These are phyloP conservation scores for Spilarctia lutea DNA, from an alignment of 2,888 invertebrate species.

Conservation along the genomic window DNA sequence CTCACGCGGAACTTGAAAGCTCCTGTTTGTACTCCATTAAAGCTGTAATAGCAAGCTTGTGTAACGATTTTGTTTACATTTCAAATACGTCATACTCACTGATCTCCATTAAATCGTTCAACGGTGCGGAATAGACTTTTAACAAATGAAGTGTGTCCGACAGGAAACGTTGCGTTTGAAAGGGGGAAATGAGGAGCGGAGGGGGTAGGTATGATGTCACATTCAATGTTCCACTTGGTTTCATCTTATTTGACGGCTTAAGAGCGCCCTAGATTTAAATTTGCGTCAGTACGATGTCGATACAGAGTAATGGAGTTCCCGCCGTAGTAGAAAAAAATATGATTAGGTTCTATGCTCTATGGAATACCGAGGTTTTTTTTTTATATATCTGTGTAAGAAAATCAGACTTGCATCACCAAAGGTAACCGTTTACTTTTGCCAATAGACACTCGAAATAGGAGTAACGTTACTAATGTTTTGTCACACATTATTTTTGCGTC, in stretches of 20 bases:
- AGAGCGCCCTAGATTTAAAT: constrained; percentile 69
- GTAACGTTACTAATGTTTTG: too few relatives aligned
- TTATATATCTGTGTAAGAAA: neutral
- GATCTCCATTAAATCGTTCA: constrained; percentile 56
- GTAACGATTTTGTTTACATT: constrained; percentile 52
- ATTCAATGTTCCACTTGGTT: constrained; percentile 70
- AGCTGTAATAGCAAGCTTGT: constrained; percentile 35
- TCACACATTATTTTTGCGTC: too few relatives aligned
- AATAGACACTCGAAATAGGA: neutral
- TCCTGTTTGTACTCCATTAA: constrained; percentile 40
- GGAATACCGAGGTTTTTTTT: neutral
- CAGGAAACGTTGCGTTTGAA: constrained; percentile 50
- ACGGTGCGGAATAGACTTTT: constrained; percentile 58
- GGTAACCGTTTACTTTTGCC: neutral
- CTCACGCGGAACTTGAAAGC: constrained; percentile 31
- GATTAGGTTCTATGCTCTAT: neutral
- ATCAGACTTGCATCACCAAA: neutral
- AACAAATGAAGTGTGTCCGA: constrained; percentile 66
- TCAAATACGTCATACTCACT: constrained; percentile 54
- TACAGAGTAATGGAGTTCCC: constrained; percentile 10
- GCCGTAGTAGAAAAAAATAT: neutral
- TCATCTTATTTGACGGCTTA: constrained; percentile 75
- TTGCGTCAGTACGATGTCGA: constrained; percentile 59
- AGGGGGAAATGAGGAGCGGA: neutral
- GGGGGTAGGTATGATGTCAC: constrained; percentile 57